These are phyloP conservation scores for Dioctria linearis DNA, from an alignment of 2,888 invertebrate species.

Conservation along the genomic window DNA sequence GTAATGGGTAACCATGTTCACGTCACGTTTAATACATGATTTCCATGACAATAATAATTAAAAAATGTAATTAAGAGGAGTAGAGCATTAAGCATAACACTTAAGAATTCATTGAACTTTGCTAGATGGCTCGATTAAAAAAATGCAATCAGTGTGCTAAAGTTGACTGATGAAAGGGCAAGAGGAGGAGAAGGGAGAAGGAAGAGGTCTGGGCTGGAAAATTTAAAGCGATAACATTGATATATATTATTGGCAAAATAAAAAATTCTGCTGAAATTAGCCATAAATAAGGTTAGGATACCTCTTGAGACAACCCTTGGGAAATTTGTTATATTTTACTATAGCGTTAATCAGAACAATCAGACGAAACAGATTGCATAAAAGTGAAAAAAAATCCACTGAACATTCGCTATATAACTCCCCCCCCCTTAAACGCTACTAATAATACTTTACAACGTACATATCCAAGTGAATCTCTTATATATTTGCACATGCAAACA, in stretches of 20 bases:
- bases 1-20: too few relatives aligned
- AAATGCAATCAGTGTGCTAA: not conserved
- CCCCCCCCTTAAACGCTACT: too few relatives aligned
- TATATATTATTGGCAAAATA: not conserved
- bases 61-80: slow-evolving; percentile 34
- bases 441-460: too few relatives aligned
- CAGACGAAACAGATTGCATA: too few relatives aligned
- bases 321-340: too few relatives aligned
- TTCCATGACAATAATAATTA: slow-evolving; percentile 11
- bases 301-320: too few relatives aligned
- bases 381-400: too few relatives aligned
- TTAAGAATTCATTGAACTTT: slow-evolving; percentile 37
- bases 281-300: not conserved
- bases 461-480: too few relatives aligned
- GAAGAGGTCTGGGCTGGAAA: not conserved
- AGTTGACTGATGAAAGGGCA: not conserved
- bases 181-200: not conserved
- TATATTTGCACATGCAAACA: too few relatives aligned
- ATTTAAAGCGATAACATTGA: not conserved
- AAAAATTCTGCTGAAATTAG: too few relatives aligned
- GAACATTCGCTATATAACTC: too few relatives aligned
- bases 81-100: not conserved
- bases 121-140: not conserved
- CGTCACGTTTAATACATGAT: slow-evolving; percentile 3
- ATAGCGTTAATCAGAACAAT: too few relatives aligned